A percentile compares a stretch with the other conserved stretches of the same genome.
phyloP scores from a whole-genome alignment of 1,140 invertebrate species.

The Lasioglossum baleicum region DNA sequence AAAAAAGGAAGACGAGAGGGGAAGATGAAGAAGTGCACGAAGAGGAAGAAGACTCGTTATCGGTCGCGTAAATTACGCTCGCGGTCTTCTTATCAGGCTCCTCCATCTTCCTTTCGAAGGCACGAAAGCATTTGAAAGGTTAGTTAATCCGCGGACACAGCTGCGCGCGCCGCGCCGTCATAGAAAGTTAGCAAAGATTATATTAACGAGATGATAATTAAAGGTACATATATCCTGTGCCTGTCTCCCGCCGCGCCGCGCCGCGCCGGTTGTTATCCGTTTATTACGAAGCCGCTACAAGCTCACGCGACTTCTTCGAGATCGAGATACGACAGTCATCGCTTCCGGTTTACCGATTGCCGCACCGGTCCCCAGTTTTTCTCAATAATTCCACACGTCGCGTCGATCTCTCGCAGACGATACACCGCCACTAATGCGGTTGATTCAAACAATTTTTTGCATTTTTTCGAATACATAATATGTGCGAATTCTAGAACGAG shows the following conservation, averaged over 20 bases:
- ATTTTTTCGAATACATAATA: too few species aligned
- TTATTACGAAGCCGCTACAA: slow-evolving; percentile 2
- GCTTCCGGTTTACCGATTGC: neutral
- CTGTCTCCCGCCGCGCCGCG: neutral
- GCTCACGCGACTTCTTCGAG: slow-evolving; percentile 1
- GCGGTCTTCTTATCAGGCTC: neutral
- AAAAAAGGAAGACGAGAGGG: neutral
- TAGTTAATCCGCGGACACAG: neutral
- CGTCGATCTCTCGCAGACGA: neutral
- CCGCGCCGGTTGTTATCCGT: neutral
- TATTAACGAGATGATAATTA: slow-evolving; percentile 27
- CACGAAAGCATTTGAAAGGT: slow-evolving; percentile 20
- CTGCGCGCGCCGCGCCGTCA: neutral
- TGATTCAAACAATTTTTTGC: too few species aligned
- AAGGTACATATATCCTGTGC: slow-evolving; percentile 44
- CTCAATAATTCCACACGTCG: neutral
- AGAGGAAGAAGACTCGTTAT: slow-evolving; percentile 20
- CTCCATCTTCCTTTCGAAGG: slow-evolving; percentile 21
- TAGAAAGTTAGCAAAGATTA: slow-evolving; percentile 44
- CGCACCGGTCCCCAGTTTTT: neutral
- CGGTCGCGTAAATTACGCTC: neutral
- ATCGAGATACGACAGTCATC: slow-evolving; percentile 27
- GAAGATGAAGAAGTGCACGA: neutral
- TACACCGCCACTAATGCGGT: neutral
- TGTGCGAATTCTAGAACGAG: too few species aligned